Base-by-base conservation (phyloP, 2,888 invertebrate genomes). In the Trissolcus brochymenae region DNA sequence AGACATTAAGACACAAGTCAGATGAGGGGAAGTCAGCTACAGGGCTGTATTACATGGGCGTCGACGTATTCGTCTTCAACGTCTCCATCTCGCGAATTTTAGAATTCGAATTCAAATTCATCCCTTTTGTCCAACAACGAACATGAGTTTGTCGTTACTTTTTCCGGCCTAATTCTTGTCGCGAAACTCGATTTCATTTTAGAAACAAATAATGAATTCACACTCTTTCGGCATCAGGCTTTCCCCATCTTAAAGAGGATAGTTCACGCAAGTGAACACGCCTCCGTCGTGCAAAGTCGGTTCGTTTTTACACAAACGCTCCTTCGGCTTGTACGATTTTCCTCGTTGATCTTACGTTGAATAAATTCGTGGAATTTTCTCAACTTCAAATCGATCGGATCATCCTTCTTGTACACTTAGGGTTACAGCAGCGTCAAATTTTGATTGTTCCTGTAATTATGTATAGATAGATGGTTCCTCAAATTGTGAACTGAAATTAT, bases 11-110 rank as follows among this genome's bases (percentile, higher is more conserved):
- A 77, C 66, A 70, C 35, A n/a, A 67, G 67, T 35, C 65, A 61
- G 74, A 76, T 78, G 83, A 79, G 84, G 82, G 79, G 82, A 81
- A 82, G 82, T 79, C 85, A 84, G 80, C 82, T 81, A 14, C 86
- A 87, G 87, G 85, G 75, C 67, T 83, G 87, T 82, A 76, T 25
- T 71, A 62, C 16, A 51, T 65, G 72, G 73, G 79, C 41, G 76
- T 17, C 35, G 55, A 53, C 61, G 40, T 25, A 3, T 25, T 74
- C 61, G 64, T 13, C 57, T 64, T 65, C 43, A 62, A 60, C 40
- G 50, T 55, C 60, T 55, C 19, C 60, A 43, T 54, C 35, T 7
- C 35, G 35, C 51, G 19, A 49, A 43, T 62, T 62, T 62, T 56
- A 60, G 19, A 9, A 50, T 29, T 25, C 17, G 51, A 40, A 41